phyloP scores from a whole-genome alignment of 2,113 vertebrate genomes.

The Willisornis vidua region DNA sequence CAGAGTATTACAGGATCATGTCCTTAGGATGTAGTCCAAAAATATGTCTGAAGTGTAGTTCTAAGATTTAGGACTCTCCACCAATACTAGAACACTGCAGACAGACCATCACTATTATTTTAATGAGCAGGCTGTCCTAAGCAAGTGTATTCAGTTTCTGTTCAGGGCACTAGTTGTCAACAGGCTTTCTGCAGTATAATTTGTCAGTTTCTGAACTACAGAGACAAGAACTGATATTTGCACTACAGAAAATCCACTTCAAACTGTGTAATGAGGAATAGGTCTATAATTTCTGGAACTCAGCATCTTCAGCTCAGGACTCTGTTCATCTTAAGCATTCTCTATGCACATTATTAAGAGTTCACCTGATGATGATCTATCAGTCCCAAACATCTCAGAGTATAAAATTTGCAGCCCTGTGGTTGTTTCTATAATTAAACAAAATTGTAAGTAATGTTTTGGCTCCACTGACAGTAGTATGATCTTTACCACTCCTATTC shows the following conservation, averaged over 20 bases:
- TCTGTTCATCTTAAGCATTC: neutral
- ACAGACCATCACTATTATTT: neutral
- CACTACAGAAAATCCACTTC: neutral
- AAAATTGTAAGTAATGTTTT: neutral
- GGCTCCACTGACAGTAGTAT: neutral
- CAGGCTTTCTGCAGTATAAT: neutral
- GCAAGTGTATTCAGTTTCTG: neutral
- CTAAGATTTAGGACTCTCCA: neutral
- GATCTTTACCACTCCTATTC: neutral
- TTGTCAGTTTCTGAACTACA: neutral
- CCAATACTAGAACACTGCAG: neutral
- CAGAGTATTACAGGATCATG: neutral
- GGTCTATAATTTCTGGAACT: neutral
- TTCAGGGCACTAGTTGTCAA: neutral
- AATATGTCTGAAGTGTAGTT: neutral
- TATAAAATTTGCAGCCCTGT: neutral
- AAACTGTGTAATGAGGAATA: neutral
- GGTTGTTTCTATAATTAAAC: neutral
- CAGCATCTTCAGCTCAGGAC: neutral
- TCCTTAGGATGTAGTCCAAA: neutral
- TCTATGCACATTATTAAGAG: neutral
- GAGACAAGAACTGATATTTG: neutral
- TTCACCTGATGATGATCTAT: neutral
- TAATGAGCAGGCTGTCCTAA: neutral
- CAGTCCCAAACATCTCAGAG: neutral